Conservation (phyloP, 2,113 vertebrate species). For the Morphnarchus princeps region DNA sequence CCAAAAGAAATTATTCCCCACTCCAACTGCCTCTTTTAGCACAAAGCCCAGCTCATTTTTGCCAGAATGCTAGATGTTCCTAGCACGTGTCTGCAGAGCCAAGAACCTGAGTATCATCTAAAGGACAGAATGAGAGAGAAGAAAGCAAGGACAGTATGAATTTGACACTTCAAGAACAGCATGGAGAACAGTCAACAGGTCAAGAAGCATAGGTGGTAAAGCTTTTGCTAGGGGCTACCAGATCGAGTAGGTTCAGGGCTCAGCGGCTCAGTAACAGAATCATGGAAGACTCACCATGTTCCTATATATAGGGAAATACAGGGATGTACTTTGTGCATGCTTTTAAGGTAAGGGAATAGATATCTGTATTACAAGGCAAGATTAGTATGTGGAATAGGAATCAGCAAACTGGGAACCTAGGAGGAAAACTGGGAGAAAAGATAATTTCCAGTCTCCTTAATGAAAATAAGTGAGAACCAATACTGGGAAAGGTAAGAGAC, state of each 20-base stretch:
- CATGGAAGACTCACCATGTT: background rate
- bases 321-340: background rate
- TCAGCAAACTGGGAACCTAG: background rate
- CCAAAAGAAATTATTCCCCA: slow-evolving; percentile 15
- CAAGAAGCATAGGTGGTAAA: background rate
- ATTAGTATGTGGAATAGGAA: background rate
- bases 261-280: background rate
- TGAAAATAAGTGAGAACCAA: background rate
- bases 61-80: background rate
- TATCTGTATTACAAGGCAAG: background rate
- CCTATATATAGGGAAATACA: background rate
- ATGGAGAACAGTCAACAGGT: background rate
- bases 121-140: background rate
- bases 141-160: background rate
- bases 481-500: background rate
- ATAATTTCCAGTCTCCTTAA: background rate
- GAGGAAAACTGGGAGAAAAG: background rate
- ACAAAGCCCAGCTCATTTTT: slow-evolving; percentile 12
- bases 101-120: background rate
- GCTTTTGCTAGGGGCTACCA: background rate
- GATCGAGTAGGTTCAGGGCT: background rate
- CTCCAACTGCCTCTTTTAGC: slow-evolving; percentile 30
- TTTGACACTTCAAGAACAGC: background rate
- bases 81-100: background rate
- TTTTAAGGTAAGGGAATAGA: background rate